These are phyloP conservation scores for Pelusios castaneus DNA, from an alignment of 2,113 vertebrate species.

Conservation along the genomic window DNA sequence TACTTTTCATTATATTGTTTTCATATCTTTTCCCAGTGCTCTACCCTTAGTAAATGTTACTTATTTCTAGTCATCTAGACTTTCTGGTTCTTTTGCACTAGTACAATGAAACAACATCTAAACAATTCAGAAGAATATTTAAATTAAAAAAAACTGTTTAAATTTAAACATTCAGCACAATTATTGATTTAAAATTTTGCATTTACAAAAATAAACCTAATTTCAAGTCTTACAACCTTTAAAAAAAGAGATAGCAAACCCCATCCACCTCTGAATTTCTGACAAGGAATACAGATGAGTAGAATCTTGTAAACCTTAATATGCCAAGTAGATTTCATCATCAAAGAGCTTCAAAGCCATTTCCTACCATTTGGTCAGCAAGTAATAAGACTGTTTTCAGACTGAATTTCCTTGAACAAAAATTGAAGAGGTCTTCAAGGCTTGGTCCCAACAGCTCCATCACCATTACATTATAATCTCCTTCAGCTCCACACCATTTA, in stretches of 20 bases:
- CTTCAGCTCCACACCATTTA: slow-evolving; percentile 97
- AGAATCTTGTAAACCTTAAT: not conserved
- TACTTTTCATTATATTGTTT: not conserved
- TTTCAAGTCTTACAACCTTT: not conserved
- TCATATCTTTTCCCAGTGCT: not conserved
- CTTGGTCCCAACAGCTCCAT: slow-evolving; percentile 96
- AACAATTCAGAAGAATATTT: not conserved
- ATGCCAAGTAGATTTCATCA: not conserved
- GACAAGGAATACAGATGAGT: not conserved
- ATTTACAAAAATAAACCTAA: not conserved
- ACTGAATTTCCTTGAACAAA: slow-evolving; percentile 96
- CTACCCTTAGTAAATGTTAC: rapidly evolving
- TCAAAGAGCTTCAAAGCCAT: not conserved
- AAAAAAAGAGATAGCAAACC: not conserved
- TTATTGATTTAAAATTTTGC: not conserved
- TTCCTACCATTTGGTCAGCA: slow-evolving; percentile 95
- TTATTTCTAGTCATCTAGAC: not conserved
- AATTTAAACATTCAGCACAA: not conserved
- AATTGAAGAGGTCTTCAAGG: slow-evolving; percentile 96
- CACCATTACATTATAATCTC: slow-evolving; percentile 98
- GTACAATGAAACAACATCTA: not conserved
- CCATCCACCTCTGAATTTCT: not conserved
- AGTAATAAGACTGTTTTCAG: slow-evolving; percentile 95
- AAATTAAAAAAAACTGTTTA: not conserved
- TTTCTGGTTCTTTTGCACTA: not conserved